Conservation (phyloP, 2,113 vertebrate genomes). For the Sylvietta virens region DNA sequence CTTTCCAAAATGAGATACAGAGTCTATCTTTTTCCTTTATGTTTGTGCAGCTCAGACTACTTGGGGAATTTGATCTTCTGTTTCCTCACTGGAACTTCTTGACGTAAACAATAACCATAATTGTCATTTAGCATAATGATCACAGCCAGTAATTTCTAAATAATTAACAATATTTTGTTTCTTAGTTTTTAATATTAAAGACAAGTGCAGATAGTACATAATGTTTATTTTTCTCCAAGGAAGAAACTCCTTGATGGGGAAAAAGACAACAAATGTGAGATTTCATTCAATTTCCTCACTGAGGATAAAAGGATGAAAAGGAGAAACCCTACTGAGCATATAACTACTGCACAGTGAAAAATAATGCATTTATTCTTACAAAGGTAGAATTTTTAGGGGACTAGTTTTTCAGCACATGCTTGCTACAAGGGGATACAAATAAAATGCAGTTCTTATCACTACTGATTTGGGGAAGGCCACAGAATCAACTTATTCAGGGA, state of each 20-base stretch:
- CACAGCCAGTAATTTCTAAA: slow-evolving; percentile 29
- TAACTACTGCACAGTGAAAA: not conserved
- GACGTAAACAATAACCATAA: not conserved
- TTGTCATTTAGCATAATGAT: slow-evolving; percentile 5
- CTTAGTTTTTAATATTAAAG: slow-evolving; percentile 33
- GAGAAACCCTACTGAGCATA: not conserved
- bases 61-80: not conserved
- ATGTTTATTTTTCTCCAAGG: not conserved
- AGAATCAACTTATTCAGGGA: not conserved
- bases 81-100: not conserved
- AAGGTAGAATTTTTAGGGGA: not conserved
- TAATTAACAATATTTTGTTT: slow-evolving; percentile 20
- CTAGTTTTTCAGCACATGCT: not conserved
- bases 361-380: not conserved
- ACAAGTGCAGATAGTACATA: not conserved
- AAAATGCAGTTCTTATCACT: not conserved
- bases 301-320: not conserved
- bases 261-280: not conserved
- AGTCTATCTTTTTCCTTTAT: not conserved
- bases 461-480: not conserved
- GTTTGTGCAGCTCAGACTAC: not conserved
- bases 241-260: not conserved
- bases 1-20: not conserved
- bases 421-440: not conserved
- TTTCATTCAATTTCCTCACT: not conserved